These are phyloP conservation scores for Lordiphosa fenestrarum DNA, from an alignment of 2,888 invertebrate genomes.

Conservation along the genomic window DNA sequence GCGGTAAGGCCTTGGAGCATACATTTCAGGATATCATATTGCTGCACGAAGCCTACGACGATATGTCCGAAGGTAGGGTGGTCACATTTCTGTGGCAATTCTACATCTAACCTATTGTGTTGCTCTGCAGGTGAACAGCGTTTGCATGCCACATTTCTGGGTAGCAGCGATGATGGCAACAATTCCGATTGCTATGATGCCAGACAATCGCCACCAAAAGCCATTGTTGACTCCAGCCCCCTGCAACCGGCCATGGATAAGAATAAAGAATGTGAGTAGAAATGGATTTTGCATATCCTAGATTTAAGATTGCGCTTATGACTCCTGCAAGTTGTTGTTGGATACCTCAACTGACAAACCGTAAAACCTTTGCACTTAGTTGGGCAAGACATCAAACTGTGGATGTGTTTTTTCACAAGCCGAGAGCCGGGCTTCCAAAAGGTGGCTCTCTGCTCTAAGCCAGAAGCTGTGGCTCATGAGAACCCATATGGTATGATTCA, in stretches of 20 bases:
- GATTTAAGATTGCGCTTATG: no score
- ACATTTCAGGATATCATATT: constrained; percentile 78
- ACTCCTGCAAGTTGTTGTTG: no score
- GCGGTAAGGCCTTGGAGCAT: constrained; percentile 77
- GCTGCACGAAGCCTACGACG: constrained; percentile 79
- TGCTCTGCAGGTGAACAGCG: constrained; percentile 77
- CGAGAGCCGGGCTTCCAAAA: no score
- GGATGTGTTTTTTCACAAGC: no score
- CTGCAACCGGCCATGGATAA: constrained; percentile 96
- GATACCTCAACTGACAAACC: no score
- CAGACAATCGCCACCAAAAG: constrained; percentile 90
- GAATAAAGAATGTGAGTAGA: constrained; percentile 97
- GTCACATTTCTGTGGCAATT: neutral
- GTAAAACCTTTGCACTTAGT: no score
- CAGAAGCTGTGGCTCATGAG: no score
- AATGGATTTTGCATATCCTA: no score
- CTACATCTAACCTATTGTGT: no score
- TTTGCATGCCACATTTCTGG: constrained; percentile 78
- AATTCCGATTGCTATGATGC: constrained; percentile 79
- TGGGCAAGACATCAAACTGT: no score
- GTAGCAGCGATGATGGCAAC: constrained; percentile 79
- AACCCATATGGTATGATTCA: no score
- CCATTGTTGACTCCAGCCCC: constrained; percentile 96
- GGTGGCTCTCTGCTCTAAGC: no score
- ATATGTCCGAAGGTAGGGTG: constrained; percentile 79